phyloP scores from a whole-genome alignment of 2,797 vertebrate genomes.

The Myoxocephalus aenaeus region DNA sequence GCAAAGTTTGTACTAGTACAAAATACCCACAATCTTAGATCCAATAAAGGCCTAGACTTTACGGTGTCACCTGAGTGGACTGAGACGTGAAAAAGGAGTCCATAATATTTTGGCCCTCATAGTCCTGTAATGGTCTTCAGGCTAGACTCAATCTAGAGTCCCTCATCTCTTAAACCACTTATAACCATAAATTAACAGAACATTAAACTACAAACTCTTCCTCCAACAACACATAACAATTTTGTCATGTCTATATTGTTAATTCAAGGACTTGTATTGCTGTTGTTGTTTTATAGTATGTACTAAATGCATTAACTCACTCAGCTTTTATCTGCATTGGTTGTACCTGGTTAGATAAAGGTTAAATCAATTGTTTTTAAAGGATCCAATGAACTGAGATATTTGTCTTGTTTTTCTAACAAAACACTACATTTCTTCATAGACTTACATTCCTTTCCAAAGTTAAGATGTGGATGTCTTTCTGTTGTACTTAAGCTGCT shows the following conservation, averaged over 20 bases:
- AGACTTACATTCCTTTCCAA: background rate
- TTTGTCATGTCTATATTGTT: background rate
- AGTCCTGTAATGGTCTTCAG: background rate
- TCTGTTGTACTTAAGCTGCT: slow-evolving; percentile 11
- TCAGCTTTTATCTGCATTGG: background rate
- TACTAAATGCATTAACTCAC: background rate
- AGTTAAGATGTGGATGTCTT: background rate
- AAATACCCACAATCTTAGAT: too few species aligned
- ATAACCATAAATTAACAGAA: background rate
- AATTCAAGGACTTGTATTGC: background rate
- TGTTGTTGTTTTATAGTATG: background rate
- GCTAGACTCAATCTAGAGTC: background rate
- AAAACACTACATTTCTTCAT: background rate
- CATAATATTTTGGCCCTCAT: background rate
- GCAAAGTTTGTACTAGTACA: too few species aligned
- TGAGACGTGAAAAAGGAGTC: background rate
- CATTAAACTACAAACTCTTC: background rate
- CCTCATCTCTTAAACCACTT: background rate
- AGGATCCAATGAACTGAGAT: background rate
- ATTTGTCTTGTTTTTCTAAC: background rate
- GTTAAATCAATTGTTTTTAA: background rate
- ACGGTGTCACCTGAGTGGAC: too few species aligned
- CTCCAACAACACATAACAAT: background rate
- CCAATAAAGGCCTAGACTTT: too few species aligned
- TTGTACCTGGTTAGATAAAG: background rate